Conservation (phyloP, 1,140 invertebrate species). For the Procambarus clarkii region DNA sequence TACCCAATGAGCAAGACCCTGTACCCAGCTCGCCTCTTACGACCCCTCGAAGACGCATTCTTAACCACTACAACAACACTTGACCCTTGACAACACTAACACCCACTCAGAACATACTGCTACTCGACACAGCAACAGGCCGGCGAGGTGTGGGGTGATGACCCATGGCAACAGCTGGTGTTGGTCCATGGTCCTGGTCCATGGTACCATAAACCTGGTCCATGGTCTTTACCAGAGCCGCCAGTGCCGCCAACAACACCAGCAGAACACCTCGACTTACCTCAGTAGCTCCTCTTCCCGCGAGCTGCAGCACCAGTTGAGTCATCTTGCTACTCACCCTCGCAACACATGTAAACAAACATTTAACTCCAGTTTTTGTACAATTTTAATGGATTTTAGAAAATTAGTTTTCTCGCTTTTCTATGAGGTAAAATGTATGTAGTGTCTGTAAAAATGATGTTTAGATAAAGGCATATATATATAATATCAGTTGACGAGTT, state of each 20-base stretch:
- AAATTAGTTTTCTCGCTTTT: slow-evolving; percentile 64
- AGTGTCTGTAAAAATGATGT: slow-evolving; percentile 63
- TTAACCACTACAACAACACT: neutral
- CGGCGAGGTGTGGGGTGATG: neutral
- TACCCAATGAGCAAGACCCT: neutral
- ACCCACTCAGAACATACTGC: neutral
- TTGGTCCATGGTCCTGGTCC: too few species aligned
- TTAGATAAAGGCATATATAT: slow-evolving; percentile 59
- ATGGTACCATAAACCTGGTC: neutral
- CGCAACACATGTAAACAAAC: slow-evolving; percentile 6
- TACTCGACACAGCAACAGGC: neutral
- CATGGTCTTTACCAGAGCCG: neutral
- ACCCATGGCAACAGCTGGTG: neutral
- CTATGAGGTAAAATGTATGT: slow-evolving; percentile 59
- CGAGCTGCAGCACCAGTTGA: slow-evolving; percentile 50
- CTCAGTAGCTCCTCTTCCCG: slow-evolving; percentile 42
- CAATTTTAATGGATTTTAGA: slow-evolving; percentile 61
- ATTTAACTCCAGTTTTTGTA: slow-evolving; percentile 42
- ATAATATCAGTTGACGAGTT: slow-evolving; percentile 48
- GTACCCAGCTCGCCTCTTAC: slow-evolving; percentile 12
- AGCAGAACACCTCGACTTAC: slow-evolving; percentile 46
- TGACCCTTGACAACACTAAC: neutral
- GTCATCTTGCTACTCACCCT: slow-evolving; percentile 33
- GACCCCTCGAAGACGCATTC: slow-evolving; percentile 18
- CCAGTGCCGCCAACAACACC: slow-evolving; percentile 3